Conservation (phyloP, 2,888 invertebrate genomes). For the Folsomia manolachei region DNA sequence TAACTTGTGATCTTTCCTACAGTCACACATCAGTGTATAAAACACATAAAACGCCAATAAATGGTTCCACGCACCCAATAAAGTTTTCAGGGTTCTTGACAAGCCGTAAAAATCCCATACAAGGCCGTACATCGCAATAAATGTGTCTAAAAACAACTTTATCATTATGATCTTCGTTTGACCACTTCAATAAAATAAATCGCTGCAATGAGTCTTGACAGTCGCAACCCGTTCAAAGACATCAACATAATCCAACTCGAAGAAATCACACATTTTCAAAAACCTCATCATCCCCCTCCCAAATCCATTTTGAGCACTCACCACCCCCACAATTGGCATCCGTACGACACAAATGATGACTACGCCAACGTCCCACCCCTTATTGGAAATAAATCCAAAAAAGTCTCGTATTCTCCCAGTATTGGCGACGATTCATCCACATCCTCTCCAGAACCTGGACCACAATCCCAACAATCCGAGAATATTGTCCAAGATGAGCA, state of each 20-base stretch:
- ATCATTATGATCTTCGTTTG: too few species aligned
- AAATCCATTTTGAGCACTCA: constrained; percentile 7
- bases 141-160: too few species aligned
- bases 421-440: neutral
- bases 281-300: neutral
- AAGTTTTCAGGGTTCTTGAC: too few species aligned
- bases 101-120: too few species aligned
- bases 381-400: constrained; percentile 1
- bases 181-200: too few species aligned
- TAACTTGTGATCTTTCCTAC: too few species aligned
- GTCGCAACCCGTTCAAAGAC: too few species aligned
- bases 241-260: constrained; percentile 10
- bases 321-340: neutral
- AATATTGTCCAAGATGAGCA: neutral
- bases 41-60: too few species aligned
- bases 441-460: neutral
- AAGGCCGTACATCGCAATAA: too few species aligned
- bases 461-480: neutral
- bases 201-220: too few species aligned
- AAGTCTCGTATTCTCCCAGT: constrained; percentile 8
- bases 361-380: neutral
- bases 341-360: neutral
- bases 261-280: constrained; percentile 16
- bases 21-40: too few species aligned
- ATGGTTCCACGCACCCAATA: too few species aligned